Base-by-base conservation (phyloP, 1,140 invertebrate genomes). In the Vanessa atalanta region DNA sequence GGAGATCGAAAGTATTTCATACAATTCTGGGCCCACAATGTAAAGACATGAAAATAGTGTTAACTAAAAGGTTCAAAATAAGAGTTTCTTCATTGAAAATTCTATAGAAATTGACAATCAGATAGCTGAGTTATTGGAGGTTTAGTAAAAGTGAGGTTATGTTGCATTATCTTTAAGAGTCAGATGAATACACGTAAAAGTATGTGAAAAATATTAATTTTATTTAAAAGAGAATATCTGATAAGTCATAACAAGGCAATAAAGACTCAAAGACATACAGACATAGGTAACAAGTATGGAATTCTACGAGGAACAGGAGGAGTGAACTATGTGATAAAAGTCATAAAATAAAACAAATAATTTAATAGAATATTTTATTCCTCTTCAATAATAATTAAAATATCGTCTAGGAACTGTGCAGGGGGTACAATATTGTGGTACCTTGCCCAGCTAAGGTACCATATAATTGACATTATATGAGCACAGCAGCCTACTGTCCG, bases 361-460 rank as follows among this genome's bases (percentile, higher is more conserved):
- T 66, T 48, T 66, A 20, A 66, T 66, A 50, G 15, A 20, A 48
- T 66, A 66, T 66, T 66, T 68, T 64, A 73, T 65, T 75, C 67
- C 26, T 70, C 48, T 26, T 70, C 67, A 65, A 37, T 64, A 65
- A 65, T 55, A 31, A 75, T 53, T 63, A 70, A 70, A 57, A 75
- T 65, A 26, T 65, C 60, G 15, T 51, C 50, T 37, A 63, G 26
- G 26, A 63, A 63, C 26, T 63, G 60, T 63, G 60, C 60, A 63
- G 61, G 67, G 15, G 63, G 47, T 71, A 71, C 69, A 37, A 63
- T 63, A 63, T 63, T 63, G 23, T 63, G 60, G 60, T 63, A 63
- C 60, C 50, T 51, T 14, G 68, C 73, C 73, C 68, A 75, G 63
- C 68, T 63, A 51, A 71, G 65, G n/a, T 70, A 75, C 68, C 68